phyloP scores from a whole-genome alignment of 37 sponge, comb jelly and placozoan species.

The Mnemiopsis leidyi region DNA sequence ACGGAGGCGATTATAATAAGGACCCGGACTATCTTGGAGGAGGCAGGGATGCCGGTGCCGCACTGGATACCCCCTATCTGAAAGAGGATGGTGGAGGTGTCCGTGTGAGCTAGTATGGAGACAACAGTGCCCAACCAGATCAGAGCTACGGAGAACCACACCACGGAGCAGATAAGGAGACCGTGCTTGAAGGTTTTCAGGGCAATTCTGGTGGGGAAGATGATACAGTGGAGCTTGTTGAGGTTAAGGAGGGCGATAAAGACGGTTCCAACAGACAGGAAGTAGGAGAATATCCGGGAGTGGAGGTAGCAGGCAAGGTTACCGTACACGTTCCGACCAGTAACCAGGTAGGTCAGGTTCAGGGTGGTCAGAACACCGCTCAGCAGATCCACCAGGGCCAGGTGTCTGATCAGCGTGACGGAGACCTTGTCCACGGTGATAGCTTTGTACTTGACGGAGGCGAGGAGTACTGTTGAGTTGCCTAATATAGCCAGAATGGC shows the following conservation, averaged over 20 bases:
- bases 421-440: neutral
- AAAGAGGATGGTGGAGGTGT: neutral
- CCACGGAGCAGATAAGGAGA: neutral
- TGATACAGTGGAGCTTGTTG: neutral
- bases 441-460: neutral
- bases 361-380: neutral
- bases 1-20: neutral
- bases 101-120: neutral
- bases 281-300: neutral
- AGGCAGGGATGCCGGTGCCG: neutral
- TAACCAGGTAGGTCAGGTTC: neutral
- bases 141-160: neutral
- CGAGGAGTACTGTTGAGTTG: neutral
- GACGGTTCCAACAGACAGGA: neutral
- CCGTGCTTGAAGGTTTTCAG: neutral
- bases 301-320: neutral
- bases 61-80: neutral
- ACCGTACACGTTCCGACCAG: neutral
- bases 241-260: neutral
- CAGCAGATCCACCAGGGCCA: neutral
- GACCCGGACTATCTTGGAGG: neutral
- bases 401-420: neutral
- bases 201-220: neutral
- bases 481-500: neutral
- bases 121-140: neutral